Conservation (phyloP, 2,797 vertebrate species). For the Dallia pectoralis region DNA sequence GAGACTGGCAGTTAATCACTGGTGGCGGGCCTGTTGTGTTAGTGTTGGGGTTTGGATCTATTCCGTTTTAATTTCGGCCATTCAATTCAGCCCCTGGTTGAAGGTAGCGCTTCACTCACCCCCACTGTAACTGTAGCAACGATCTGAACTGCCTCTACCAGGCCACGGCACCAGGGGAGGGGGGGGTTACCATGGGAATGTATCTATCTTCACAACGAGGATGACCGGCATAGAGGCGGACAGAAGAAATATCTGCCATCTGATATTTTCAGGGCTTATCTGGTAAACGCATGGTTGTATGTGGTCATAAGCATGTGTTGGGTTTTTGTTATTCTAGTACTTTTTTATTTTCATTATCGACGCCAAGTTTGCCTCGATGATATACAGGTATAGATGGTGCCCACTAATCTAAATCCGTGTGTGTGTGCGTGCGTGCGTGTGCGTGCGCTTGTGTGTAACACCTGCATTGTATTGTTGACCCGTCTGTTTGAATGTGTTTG, state of each 20-base stretch:
- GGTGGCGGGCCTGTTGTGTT: slow-evolving; percentile 52
- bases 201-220: slow-evolving; percentile 51
- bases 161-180: slow-evolving; percentile 36
- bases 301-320: slow-evolving; percentile 73
- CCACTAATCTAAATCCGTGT: slow-evolving; percentile 25
- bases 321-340: slow-evolving; percentile 45
- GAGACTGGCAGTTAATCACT: slow-evolving; percentile 47
- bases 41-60: slow-evolving; percentile 13
- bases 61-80: not conserved
- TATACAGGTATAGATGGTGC: slow-evolving; percentile 57
- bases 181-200: slow-evolving; percentile 64
- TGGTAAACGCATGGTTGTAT: slow-evolving; percentile 79
- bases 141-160: slow-evolving; percentile 46
- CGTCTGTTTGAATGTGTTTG: slow-evolving; percentile 22
- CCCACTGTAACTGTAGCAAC: slow-evolving; percentile 71
- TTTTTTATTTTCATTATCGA: slow-evolving; percentile 39
- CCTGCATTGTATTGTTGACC: slow-evolving; percentile 6
- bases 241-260: slow-evolving; percentile 47
- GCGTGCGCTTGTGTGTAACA: slow-evolving; percentile 12
- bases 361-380: slow-evolving; percentile 74
- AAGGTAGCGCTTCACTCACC: slow-evolving; percentile 62
- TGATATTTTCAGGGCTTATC: slow-evolving; percentile 71
- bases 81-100: not conserved
- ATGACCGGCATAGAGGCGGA: slow-evolving; percentile 21
- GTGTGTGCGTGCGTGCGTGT: slow-evolving; percentile 32